phyloP scores from a whole-genome alignment of 1,140 invertebrate species.

The Aphelenchoides besseyi region DNA sequence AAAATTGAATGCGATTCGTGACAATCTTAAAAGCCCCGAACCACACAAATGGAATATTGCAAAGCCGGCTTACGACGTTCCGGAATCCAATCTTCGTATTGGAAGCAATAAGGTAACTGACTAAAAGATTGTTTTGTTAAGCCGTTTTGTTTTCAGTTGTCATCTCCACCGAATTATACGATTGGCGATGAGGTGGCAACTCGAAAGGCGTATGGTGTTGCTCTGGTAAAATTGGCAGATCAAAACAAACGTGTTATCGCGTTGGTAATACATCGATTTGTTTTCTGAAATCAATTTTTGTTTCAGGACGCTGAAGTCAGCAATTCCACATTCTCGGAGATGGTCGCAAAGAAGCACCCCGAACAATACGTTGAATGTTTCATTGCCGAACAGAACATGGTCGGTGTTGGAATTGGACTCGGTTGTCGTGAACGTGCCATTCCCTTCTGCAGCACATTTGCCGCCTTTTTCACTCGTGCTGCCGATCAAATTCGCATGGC shows the following conservation, averaged over 20 bases:
- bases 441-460: conserved; percentile 76
- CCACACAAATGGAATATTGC: conserved; percentile 67
- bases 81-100: conserved; percentile 70
- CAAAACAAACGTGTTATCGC: conserved; percentile 81
- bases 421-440: conserved; percentile 64
- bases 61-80: conserved; percentile 72
- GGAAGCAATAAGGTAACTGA: conserved; percentile 71
- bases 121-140: neutral
- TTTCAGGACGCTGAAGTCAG: conserved; percentile 96
- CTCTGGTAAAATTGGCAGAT: conserved; percentile 80
- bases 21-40: conserved; percentile 68
- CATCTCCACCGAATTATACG: conserved; percentile 78
- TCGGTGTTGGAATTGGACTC: conserved; percentile 86
- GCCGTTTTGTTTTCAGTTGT: conserved; percentile 64
- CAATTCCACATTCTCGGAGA: conserved; percentile 94
- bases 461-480: conserved; percentile 90
- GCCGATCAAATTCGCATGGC: conserved; percentile 98
- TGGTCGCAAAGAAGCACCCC: conserved; percentile 74
- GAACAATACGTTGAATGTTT: conserved; percentile 90
- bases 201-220: conserved; percentile 86
- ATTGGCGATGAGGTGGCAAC: conserved; percentile 76
- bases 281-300: no score
- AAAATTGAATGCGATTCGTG: conserved; percentile 73
- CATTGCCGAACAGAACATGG: conserved; percentile 75
- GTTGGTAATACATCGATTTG: no score